Evolutionary conservation across 2,797 vertebrate genomes (phyloP), one percentile per base, ranked within the genome.

Genomic region (Myotis myotis): DNA sequence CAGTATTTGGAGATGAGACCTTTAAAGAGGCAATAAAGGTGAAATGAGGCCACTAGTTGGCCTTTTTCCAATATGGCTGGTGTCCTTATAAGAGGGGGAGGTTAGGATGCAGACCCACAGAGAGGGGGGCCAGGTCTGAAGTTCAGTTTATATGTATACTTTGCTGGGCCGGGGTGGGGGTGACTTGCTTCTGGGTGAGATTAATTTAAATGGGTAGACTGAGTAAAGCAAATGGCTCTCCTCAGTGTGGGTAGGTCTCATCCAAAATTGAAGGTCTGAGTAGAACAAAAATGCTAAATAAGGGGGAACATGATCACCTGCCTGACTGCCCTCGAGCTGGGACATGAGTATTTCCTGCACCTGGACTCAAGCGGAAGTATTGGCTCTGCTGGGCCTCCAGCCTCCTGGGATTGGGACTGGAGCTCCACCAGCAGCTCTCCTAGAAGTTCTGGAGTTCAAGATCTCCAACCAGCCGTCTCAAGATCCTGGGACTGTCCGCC

Each of bases 41-140:
- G 36, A 72, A 55, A 23, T 16, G 70, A 11, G n/a, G 30, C 55
- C 47, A 23, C 51, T 33, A 7, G 17, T 4, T 55, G n/a, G 12
- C 6, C 17, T 30, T 30, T 8, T 15, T 62, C 8, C 68, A 0
- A 1, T 41, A 25, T 57, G 38, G 25, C 28, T 17, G 4, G 13
- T 4, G 5, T 86, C 41, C n/a, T 80, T 36, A 41, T 60, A 47
- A 3, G 55, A 71, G 66, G 36, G 57, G 15, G 71, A 79, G 38
- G 25, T 17, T 22, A n/a, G 74, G 60, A 13, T 10, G 1, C 36
- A 49, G 22, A 25, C 16, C 17, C 28, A 8, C 23, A 20, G 11
- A 33, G 8, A 22, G 49, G 20, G 51, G 9, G 0, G 0, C 64
- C 25, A 0, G 1, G 30, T 62, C 23, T 33, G 62, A n/a, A 10